These are phyloP conservation scores for Salmo trutta DNA, from an alignment of 2,797 vertebrate genomes.

Conservation along the genomic window DNA sequence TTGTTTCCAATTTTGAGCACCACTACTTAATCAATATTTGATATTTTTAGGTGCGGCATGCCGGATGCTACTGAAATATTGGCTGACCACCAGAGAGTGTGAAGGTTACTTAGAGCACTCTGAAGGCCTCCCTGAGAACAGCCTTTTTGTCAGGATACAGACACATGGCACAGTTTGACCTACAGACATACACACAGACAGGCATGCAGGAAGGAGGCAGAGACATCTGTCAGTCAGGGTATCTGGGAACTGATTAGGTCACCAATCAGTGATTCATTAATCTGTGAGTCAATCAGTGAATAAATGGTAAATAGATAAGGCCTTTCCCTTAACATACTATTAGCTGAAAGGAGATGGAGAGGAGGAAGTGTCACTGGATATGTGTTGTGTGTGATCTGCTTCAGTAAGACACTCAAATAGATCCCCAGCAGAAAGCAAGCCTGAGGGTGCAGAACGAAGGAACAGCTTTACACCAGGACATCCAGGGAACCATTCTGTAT, in stretches of 20 bases:
- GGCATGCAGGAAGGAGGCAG: slow-evolving; percentile 19
- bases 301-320: background rate
- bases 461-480: slow-evolving; percentile 54
- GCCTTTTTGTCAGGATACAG: slow-evolving; percentile 45
- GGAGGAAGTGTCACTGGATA: slow-evolving; percentile 35
- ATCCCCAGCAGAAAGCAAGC: slow-evolving; percentile 44
- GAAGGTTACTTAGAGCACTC: slow-evolving; percentile 51
- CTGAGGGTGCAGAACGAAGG: slow-evolving; percentile 48
- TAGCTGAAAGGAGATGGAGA: slow-evolving; percentile 35
- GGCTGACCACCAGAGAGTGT: slow-evolving; percentile 47
- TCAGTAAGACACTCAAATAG: slow-evolving; percentile 44
- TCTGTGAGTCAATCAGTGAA: slow-evolving; percentile 52
- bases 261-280: slow-evolving; percentile 66
- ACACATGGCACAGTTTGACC: slow-evolving; percentile 59
- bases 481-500: slow-evolving; percentile 35
- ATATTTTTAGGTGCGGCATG: slow-evolving; percentile 32
- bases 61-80: slow-evolving; percentile 33
- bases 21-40: slow-evolving; percentile 51
- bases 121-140: slow-evolving; percentile 37
- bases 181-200: slow-evolving; percentile 39
- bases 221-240: slow-evolving; percentile 56
- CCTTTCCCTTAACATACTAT: slow-evolving; percentile 32
- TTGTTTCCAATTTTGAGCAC: slow-evolving; percentile 36
- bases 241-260: slow-evolving; percentile 55
- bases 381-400: slow-evolving; percentile 53